Evolutionary conservation across 2,797 vertebrate genomes (phyloP).

Genomic region (Spinibarbus caldwelli): DNA sequence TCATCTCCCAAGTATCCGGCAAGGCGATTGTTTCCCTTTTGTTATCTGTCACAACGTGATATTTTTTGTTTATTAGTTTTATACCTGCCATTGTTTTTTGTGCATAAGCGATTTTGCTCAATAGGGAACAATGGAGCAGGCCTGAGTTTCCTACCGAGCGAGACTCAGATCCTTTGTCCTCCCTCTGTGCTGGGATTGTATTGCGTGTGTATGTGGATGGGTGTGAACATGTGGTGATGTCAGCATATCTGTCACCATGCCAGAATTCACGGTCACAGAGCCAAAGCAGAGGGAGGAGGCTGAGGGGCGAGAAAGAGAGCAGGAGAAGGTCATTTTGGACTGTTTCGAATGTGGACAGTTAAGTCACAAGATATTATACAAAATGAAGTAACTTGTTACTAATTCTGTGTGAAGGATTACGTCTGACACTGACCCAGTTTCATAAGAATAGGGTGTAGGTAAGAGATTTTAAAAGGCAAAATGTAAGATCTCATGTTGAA

Average conservation of each 20-base stretch:
- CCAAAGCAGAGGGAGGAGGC: conserved; percentile 17
- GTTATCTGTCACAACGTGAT: conserved; percentile 46
- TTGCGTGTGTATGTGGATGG: conserved; percentile 51
- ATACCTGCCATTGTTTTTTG: conserved; percentile 77
- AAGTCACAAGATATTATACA: background rate
- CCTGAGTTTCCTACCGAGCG: conserved; percentile 60
- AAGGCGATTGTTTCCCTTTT: conserved; percentile 28
- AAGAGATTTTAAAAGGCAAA: conserved; percentile 7
- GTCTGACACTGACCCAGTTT: conserved; percentile 8
- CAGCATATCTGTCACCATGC: conserved; percentile 61
- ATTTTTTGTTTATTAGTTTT: conserved; percentile 36
- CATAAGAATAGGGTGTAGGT: background rate
- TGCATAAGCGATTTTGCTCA: conserved; percentile 73
- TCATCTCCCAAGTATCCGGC: conserved; percentile 39
- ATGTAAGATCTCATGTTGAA: background rate
- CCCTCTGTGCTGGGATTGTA: conserved; percentile 59
- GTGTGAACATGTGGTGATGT: conserved; percentile 70
- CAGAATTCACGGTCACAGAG: conserved; percentile 45
- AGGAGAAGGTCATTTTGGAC: conserved; percentile 16
- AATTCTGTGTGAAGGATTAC: background rate
- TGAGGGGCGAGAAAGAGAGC: conserved; percentile 16
- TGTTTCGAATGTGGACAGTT: background rate
- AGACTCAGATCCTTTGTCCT: conserved; percentile 66
- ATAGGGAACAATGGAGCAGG: conserved; percentile 74
- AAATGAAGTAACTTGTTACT: background rate